Conservation (phyloP, 2,797 vertebrate species). For the Crocodylus rhombifer region DNA sequence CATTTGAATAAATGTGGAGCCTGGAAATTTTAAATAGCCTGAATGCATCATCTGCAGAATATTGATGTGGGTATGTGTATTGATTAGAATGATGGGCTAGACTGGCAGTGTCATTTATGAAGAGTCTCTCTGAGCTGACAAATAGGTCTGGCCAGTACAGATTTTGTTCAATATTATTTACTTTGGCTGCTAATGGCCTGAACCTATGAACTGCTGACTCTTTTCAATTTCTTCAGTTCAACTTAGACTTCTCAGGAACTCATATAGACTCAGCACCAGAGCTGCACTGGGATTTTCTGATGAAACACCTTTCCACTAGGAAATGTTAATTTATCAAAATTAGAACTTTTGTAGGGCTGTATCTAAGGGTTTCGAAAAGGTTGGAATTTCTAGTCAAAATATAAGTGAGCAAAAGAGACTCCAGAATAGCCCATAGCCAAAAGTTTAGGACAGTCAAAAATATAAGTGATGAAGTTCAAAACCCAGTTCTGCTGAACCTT, state of each 20-base stretch:
- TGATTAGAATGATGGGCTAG: background rate
- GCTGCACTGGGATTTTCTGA: fast-evolving
- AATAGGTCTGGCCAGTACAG: background rate
- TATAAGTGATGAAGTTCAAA: too few species aligned
- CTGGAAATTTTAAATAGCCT: background rate
- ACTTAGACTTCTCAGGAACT: background rate
- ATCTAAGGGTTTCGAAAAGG: background rate
- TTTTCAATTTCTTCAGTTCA: background rate
- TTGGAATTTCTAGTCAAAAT: background rate
- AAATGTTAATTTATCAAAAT: background rate
- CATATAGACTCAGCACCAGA: background rate
- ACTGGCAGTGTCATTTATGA: background rate
- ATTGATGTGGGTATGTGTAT: background rate
- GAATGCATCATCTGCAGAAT: background rate
- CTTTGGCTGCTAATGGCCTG: background rate
- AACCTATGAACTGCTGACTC: background rate
- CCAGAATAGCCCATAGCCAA: too few species aligned
- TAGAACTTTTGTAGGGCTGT: background rate
- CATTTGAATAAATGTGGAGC: background rate
- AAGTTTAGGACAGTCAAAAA: too few species aligned
- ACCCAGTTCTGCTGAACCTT: too few species aligned
- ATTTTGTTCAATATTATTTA: background rate
- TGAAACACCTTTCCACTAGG: background rate
- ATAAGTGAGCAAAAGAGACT: background rate
- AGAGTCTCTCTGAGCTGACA: background rate